Evolutionary conservation across 2,113 vertebrate genomes (phyloP), one percentile per base, ranked within the genome.

Genomic region (Triplophysa rosa): DNA sequence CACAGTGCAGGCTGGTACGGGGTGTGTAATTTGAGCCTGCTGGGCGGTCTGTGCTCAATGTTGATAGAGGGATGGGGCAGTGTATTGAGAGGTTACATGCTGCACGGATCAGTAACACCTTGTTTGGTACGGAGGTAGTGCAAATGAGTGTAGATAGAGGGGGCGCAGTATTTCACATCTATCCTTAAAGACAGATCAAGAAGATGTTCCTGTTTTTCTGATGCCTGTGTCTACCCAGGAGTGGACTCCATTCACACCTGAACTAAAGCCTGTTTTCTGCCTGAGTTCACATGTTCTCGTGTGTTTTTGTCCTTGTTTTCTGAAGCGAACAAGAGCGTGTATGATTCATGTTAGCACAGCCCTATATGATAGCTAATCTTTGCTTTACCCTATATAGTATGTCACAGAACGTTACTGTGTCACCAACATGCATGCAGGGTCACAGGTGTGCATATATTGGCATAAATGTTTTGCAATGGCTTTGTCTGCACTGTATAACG

Each of bases 211-310:
- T 83, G 83, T 76, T 83, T 14, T 56, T 45, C 42, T 45, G 42
- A 45, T 45, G 6, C 26, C 63, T 82, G 70, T 78, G 71, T 77
- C 80, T 82, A 70, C 78, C 71, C 80, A 82, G 73, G 70, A 82
- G 86, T 84, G 40, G 74, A 83, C 83, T 82, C 86, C 78, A 91
- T 91, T 91, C 88, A 83, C 88, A 90, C 88, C 87, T 90, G 84
- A 86, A 86, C 88, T 71, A 45, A 79, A 72, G 67, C 37, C 64
- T 81, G 85, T 80, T 87, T 89, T 87, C 80, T 80, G 81, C 81
- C 59, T 85, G 81, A 87, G 76, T 83, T 77, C 67, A 87, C 77
- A 72, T 65, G 68, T 76, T 67, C 33, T 61, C 66, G 23, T 69
- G 78, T 69, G 56, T 75, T n/a, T 45, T 23, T 78, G 37, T 77